Evolutionary conservation across 1,140 invertebrate genomes (phyloP), one percentile per base, ranked within the genome.

Genomic region (Lucilia sericata): DNA sequence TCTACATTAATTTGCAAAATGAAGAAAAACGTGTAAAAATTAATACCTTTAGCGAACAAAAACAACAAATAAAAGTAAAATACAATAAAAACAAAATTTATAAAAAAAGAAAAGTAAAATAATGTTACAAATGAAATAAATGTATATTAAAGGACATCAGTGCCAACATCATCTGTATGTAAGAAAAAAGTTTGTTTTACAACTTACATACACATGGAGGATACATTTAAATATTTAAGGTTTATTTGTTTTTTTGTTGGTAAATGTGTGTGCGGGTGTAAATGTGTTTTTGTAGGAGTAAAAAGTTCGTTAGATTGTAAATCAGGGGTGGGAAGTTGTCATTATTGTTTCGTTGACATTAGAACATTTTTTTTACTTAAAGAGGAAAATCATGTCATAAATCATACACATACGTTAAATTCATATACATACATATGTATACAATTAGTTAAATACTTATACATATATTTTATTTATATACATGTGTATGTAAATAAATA

Each of bases 311-410:
- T 4, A 2, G 42, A 47, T 17, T 78, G 75, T 19, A n/a, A 70
- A 70, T 25, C 65, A 70, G 65, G 21, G n/a, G 8, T 70, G 65
- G 65, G 65, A 70, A 70, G 65, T 21, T 70, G 65, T 70, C 65
- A 70, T 70, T 60, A 60, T 60, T 21, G 65, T 70, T 70, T 25
- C 21, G n/a, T 21, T 70, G 65, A 70, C 65, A 21, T 42, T 42
- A 42, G 7, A 42, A 42, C 5, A 42, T 30, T 30, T 30, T 49
- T 55, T 55, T 55, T 55, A 55, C 51, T 70, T 70, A 70, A 70
- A 70, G 10, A 70, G 65, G 65, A 70, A 70, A 70, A 70, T 25
- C 65, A 70, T 70, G 65, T 70, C 65, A 70, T 70, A 70, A 70
- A 70, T 70, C 21, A 8, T 60, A n/a, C 14, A 60, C 55, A 60